Conservation (phyloP, 2,888 invertebrate species). For the Leptura quadrifasciata region DNA sequence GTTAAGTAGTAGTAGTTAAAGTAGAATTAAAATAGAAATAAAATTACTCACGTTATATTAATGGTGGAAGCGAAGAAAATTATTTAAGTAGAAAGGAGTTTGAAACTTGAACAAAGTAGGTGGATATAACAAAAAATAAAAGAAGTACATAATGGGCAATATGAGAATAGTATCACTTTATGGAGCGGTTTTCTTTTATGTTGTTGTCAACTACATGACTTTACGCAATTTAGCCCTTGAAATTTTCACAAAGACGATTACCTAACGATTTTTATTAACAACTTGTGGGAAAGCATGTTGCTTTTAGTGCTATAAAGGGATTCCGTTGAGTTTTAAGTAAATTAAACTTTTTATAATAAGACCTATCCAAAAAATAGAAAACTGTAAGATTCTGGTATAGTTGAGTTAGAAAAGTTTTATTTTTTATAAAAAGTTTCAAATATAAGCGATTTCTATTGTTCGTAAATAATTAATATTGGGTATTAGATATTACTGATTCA, state of each 20-base stretch:
- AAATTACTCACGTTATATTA: background rate
- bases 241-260: slow-evolving; percentile 7
- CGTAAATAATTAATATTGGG: too few species aligned
- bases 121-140: slow-evolving; percentile 1
- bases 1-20: too few species aligned
- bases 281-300: slow-evolving; percentile 3
- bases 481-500: too few species aligned
- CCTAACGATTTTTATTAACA: slow-evolving; percentile 7
- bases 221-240: slow-evolving; percentile 7
- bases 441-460: too few species aligned
- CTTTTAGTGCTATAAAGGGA: background rate
- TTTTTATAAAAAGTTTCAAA: too few species aligned
- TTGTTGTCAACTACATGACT: slow-evolving; percentile 3
- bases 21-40: too few species aligned
- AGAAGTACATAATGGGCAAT: background rate
- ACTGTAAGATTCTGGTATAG: too few species aligned
- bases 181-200: slow-evolving; percentile 7
- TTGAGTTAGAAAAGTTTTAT: too few species aligned
- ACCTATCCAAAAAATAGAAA: background rate
- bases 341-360: background rate
- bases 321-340: background rate
- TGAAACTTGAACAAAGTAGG: background rate
- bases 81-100: background rate
- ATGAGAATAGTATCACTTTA: slow-evolving; percentile 3
- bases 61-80: background rate